Percentiles rank a stretch among this genome's conserved stretches.
phyloP scores from a whole-genome alignment of 2,888 invertebrate genomes.

The Seira sanloemensis region DNA sequence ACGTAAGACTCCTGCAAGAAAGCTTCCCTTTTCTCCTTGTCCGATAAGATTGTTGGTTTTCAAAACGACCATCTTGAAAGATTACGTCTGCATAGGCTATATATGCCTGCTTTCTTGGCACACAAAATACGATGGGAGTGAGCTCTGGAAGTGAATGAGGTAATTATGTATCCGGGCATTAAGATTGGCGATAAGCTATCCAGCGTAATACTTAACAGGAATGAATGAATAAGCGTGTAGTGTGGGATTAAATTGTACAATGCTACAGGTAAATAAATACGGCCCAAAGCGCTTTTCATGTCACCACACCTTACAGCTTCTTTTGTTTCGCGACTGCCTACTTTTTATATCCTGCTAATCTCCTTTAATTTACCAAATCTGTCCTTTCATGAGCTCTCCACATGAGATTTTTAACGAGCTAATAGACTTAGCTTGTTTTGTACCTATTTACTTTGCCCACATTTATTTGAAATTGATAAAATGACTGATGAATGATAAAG shows the following conservation, averaged over 20 bases:
- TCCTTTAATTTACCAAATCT: neutral
- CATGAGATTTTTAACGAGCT: slow-evolving; percentile 39
- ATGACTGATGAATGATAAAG: slow-evolving; percentile 26
- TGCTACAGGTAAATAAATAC: slow-evolving; percentile 42
- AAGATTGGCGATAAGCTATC: slow-evolving; percentile 58
- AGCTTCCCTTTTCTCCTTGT: too few relatives aligned
- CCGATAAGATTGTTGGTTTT: slow-evolving; percentile 57
- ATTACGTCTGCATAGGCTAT: slow-evolving; percentile 17
- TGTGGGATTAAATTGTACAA: slow-evolving; percentile 2
- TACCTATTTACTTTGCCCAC: slow-evolving; percentile 18
- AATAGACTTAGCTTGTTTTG: slow-evolving; percentile 20
- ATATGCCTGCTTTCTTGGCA: neutral
- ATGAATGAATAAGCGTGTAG: neutral
- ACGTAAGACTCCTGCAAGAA: too few relatives aligned
- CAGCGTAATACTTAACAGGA: slow-evolving; percentile 21
- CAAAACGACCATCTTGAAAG: slow-evolving; percentile 59
- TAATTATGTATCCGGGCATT: slow-evolving; percentile 64
- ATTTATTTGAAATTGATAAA: slow-evolving; percentile 29
- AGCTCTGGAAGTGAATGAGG: slow-evolving; percentile 52
- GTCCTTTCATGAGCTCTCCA: slow-evolving; percentile 1
- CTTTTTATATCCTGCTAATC: neutral
- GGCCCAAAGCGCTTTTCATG: neutral
- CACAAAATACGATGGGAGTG: slow-evolving; percentile 6
- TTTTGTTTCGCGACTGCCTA: neutral
- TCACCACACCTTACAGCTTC: slow-evolving; percentile 1